Evolutionary conservation across 2,113 vertebrate species (phyloP).

Genomic region (Helogale parvula): DNA sequence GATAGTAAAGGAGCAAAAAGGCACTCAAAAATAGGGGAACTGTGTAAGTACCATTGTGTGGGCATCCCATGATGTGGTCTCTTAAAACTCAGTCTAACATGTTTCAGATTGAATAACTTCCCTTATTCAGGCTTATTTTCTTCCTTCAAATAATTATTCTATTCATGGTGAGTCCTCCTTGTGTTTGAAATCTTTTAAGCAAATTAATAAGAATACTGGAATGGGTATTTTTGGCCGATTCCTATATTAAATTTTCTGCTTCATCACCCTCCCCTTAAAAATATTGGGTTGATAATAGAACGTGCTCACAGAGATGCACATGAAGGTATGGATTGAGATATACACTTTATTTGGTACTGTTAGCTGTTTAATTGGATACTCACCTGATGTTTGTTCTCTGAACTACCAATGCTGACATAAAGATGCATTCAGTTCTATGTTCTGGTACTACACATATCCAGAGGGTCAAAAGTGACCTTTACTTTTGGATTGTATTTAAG

Average conservation of each 20-base stretch:
- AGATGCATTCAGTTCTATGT: not conserved
- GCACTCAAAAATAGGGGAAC: not conserved
- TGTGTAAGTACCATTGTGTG: not conserved
- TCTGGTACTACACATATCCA: not conserved
- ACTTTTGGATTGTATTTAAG: constrained; percentile 79
- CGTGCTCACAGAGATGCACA: not conserved
- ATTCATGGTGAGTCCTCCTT: not conserved
- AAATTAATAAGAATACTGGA: constrained; percentile 26
- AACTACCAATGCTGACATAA: not conserved
- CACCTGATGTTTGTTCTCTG: not conserved
- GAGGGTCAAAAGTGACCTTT: constrained; percentile 53
- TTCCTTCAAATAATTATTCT: not conserved
- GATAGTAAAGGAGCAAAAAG: not conserved
- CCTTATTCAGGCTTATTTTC: not conserved
- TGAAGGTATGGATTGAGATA: not conserved
- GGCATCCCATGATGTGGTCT: not conserved
- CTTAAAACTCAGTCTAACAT: not conserved
- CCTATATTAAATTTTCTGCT: constrained; percentile 29
- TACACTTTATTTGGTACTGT: not conserved
- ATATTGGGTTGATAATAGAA: not conserved
- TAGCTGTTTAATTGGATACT: not conserved
- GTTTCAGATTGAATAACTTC: not conserved
- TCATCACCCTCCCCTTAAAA: not conserved
- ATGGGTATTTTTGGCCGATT: constrained; percentile 32
- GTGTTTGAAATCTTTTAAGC: not conserved